These are phyloP conservation scores for Drosophila lacertosa DNA, from an alignment of 1,140 invertebrate genomes.

Conservation along the genomic window DNA sequence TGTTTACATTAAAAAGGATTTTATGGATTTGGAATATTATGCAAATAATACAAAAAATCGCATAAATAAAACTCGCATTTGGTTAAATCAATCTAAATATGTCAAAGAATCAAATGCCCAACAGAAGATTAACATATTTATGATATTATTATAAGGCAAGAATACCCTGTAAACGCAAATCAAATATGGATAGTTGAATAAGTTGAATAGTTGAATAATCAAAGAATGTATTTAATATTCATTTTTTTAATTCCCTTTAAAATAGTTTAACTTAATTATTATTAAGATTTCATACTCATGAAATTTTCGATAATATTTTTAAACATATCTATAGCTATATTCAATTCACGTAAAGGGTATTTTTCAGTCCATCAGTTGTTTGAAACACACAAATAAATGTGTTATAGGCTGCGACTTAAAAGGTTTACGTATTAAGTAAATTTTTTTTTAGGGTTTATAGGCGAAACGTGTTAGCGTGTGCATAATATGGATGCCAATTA, in stretches of 20 bases:
- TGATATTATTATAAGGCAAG: too few relatives aligned
- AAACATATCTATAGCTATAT: background rate
- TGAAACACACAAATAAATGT: constrained; percentile 1
- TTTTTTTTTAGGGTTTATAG: constrained; percentile 32
- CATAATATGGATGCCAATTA: constrained; percentile 43
- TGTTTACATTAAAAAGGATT: constrained; percentile 32
- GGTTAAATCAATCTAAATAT: constrained; percentile 36
- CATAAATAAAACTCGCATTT: constrained; percentile 1
- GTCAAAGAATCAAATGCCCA: constrained; percentile 27
- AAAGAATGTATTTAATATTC: too few relatives aligned
- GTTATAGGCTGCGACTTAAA: constrained; percentile 20
- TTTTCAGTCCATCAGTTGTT: constrained; percentile 1
- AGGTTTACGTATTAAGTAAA: constrained; percentile 17
- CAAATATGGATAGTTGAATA: too few relatives aligned
- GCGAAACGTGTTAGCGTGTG: constrained; percentile 42
- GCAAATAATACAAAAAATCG: constrained; percentile 24
- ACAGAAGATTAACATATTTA: constrained; percentile 8
- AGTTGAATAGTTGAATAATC: too few relatives aligned
- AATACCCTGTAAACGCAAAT: too few relatives aligned
- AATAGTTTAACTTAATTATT: too few relatives aligned
- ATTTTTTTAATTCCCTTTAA: too few relatives aligned
- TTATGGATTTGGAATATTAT: constrained; percentile 22
- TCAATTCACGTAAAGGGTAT: background rate
- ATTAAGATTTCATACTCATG: too few relatives aligned
- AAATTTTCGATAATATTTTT: too few relatives aligned